phyloP scores from a whole-genome alignment of 2,888 invertebrate genomes.

The Drosophila austrosaltans region DNA sequence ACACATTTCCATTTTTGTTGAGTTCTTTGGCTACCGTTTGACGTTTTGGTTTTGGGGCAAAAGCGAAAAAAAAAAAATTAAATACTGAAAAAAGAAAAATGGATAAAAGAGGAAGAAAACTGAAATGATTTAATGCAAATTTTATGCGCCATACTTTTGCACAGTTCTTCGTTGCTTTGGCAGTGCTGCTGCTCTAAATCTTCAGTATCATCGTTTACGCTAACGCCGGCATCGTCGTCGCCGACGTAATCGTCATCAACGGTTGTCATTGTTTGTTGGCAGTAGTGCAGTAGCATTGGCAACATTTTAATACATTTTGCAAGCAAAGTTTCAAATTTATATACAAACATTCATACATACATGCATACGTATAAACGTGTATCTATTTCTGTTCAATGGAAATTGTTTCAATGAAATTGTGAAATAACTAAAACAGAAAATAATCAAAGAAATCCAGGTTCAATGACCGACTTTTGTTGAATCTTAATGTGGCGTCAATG shows the following conservation, averaged over 20 bases:
- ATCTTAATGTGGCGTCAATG: neutral
- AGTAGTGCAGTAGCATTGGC: slow-evolving; percentile 38
- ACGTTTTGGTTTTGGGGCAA: slow-evolving; percentile 50
- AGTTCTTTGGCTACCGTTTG: slow-evolving; percentile 72
- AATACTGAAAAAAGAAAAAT: slow-evolving; percentile 21
- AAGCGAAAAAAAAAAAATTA: slow-evolving; percentile 29
- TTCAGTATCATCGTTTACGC: slow-evolving; percentile 45
- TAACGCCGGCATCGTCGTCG: slow-evolving; percentile 29
- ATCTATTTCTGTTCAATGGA: slow-evolving; percentile 38
- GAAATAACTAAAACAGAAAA: slow-evolving; percentile 6
- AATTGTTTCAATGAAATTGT: slow-evolving; percentile 14
- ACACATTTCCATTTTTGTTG: slow-evolving; percentile 71
- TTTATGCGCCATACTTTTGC: slow-evolving; percentile 69
- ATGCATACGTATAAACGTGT: neutral
- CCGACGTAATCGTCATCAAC: slow-evolving; percentile 45
- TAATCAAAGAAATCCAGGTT: neutral
- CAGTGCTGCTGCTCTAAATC: slow-evolving; percentile 26
- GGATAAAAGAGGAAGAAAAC: slow-evolving; percentile 13
- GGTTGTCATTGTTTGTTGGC: slow-evolving; percentile 50
- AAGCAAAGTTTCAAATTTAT: slow-evolving; percentile 47
- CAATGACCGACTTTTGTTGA: neutral
- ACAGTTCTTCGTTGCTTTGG: slow-evolving; percentile 23
- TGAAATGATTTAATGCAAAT: slow-evolving; percentile 75
- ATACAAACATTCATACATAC: slow-evolving; percentile 21
- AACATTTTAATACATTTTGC: slow-evolving; percentile 62